These are phyloP conservation scores for Dascyllus trimaculatus DNA, from an alignment of 2,113 vertebrate genomes.

Conservation along the genomic window DNA sequence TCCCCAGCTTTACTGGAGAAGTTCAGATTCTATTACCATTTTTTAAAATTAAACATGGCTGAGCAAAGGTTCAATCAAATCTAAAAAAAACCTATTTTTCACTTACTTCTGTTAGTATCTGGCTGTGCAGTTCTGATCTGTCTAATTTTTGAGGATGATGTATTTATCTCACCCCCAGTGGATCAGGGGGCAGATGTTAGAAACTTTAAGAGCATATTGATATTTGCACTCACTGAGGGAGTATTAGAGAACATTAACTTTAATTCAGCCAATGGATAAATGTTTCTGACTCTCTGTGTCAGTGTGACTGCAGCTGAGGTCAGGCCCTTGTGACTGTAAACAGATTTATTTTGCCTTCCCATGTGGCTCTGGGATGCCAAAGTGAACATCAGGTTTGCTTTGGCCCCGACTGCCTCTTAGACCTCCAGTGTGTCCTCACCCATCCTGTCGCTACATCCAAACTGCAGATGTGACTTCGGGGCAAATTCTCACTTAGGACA, in stretches of 20 bases:
- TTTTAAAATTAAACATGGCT: too few relatives aligned
- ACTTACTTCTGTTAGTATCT: too few relatives aligned
- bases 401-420: constrained; percentile 10
- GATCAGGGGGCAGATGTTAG: neutral
- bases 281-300: neutral
- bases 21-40: neutral
- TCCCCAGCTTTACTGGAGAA: neutral
- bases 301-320: constrained; percentile 27
- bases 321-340: constrained; percentile 15
- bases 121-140: too few relatives aligned
- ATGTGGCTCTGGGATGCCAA: neutral
- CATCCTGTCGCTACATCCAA: neutral
- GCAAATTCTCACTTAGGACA: constrained; percentile 18
- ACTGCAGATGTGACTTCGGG: constrained; percentile 34
- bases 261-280: neutral
- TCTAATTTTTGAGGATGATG: too few relatives aligned
- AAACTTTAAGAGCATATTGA: neutral
- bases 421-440: constrained; percentile 22
- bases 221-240: too few relatives aligned
- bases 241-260: neutral
- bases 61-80: too few relatives aligned
- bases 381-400: constrained; percentile 20
- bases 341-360: neutral
- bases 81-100: too few relatives aligned
- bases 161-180: neutral